Conservation (phyloP, 92 coral and sea anemone species). For the Porites divaricata region DNA sequence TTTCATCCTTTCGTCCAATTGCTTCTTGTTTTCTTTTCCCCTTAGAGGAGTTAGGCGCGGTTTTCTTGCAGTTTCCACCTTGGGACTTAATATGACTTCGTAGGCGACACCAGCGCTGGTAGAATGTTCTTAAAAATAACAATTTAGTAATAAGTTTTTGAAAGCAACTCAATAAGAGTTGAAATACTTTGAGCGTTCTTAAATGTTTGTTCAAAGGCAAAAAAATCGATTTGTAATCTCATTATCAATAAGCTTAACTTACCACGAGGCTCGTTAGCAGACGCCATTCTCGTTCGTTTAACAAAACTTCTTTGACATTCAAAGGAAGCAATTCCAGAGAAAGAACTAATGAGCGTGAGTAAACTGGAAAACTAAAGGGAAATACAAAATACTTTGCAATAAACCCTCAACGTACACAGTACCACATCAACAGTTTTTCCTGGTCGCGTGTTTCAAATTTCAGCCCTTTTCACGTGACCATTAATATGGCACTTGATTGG, state of each 20-base stretch:
- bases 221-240: too few species aligned
- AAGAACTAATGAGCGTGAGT: too few species aligned
- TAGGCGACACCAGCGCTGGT: conserved; percentile 63
- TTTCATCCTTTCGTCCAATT: conserved; percentile 66
- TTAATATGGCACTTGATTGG: conserved; percentile 21
- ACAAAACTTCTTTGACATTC: background rate
- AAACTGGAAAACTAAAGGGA: background rate
- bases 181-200: background rate
- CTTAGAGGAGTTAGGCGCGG: conserved; percentile 87
- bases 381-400: background rate
- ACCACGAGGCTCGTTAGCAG: conserved; percentile 19
- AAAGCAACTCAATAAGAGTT: too few species aligned
- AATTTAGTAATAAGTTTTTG: background rate
- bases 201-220: background rate
- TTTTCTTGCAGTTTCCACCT: conserved; percentile 77
- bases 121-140: conserved; percentile 4
- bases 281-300: conserved; percentile 18
- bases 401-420: background rate
- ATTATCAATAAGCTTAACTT: background rate
- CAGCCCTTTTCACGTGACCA: conserved; percentile 21
- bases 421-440: background rate
- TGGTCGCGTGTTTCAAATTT: conserved; percentile 30
- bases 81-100: conserved; percentile 82
- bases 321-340: background rate
- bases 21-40: conserved; percentile 80